Percentiles rank a stretch among this genome's conserved stretches.
Conservation (phyloP, 2,888 invertebrate genomes). For the Chesias legatella region DNA sequence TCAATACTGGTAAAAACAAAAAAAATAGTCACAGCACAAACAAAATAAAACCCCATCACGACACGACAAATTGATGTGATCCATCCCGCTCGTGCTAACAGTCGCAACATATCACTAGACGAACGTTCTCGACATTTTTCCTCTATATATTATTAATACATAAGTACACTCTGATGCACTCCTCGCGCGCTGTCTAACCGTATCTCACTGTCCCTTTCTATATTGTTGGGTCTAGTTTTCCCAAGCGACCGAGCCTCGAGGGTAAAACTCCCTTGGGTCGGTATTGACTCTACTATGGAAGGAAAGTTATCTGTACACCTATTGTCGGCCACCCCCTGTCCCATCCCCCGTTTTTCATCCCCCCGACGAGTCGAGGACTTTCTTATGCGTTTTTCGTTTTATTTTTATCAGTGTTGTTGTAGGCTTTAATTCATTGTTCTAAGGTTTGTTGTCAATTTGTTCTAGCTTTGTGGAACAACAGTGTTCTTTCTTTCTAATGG, state of each 20-base stretch:
- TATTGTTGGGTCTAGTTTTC: conserved; percentile 81
- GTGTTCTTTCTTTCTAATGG: too few species aligned
- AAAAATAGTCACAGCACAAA: conserved; percentile 65
- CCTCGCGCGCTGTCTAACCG: conserved; percentile 45
- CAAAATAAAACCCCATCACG: conserved; percentile 80
- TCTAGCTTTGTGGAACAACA: conserved; percentile 5
- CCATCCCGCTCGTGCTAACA: conserved; percentile 78
- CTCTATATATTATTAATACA: conserved; percentile 81
- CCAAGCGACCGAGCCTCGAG: conserved; percentile 78
- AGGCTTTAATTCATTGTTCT: conserved; percentile 35
- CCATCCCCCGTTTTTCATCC: conserved; percentile 47
- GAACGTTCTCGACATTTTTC: conserved; percentile 79
- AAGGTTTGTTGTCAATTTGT: conserved; percentile 26
- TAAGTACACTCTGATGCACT: conserved; percentile 70
- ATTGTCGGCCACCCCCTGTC: conserved; percentile 68
- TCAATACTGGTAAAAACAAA: conserved; percentile 30
- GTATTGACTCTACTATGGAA: conserved; percentile 80
- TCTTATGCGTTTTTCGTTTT: conserved; percentile 79
- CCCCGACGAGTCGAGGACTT: conserved; percentile 56
- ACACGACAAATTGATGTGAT: conserved; percentile 79
- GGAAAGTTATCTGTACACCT: conserved; percentile 80
- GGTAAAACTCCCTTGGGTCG: conserved; percentile 79
- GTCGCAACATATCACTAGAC: conserved; percentile 78
- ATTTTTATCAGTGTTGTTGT: conserved; percentile 50
- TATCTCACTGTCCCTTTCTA: conserved; percentile 71